Percentiles rank a stretch among this genome's conserved stretches.
These are phyloP conservation scores for Patiria miniata DNA, from an alignment of 35 echinoderm and acorn worm genomes.

Conservation along the genomic window DNA sequence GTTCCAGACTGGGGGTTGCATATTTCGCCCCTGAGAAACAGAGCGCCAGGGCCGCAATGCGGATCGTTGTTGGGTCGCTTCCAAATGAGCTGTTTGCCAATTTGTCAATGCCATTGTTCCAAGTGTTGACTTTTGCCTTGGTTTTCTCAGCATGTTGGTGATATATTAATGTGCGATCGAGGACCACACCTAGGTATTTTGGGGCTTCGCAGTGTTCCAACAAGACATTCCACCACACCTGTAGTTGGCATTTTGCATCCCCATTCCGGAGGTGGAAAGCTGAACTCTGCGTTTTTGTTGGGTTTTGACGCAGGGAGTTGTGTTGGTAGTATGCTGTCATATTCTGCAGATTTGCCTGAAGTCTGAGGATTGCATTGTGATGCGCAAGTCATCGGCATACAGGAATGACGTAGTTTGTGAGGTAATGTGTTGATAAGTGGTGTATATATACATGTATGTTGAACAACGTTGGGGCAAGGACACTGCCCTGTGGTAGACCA, in stretches of 20 bases:
- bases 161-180: background rate
- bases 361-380: background rate
- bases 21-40: conserved; percentile 38
- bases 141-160: background rate
- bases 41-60: conserved; percentile 29
- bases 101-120: conserved; percentile 4
- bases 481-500: no score
- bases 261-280: conserved; percentile 48
- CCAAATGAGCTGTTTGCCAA: background rate
- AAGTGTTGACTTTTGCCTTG: background rate
- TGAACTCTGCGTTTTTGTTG: conserved; percentile 59
- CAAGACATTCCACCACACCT: background rate
- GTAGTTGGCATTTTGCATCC: conserved; percentile 24
- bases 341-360: background rate
- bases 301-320: no score
- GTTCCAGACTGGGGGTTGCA: conserved; percentile 24
- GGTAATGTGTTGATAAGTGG: no score
- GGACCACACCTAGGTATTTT: conserved; percentile 27
- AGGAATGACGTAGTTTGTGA: conserved; percentile 13
- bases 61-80: conserved; percentile 13
- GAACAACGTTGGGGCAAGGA: no score
- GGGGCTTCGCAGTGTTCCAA: conserved; percentile 45
- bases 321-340: conserved; percentile 46
- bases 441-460: no score
- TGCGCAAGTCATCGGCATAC: conserved; percentile 28